These are phyloP conservation scores for Linhomoeus sp. DNA, from an alignment of 2,888 invertebrate species.

Conservation along the genomic window DNA sequence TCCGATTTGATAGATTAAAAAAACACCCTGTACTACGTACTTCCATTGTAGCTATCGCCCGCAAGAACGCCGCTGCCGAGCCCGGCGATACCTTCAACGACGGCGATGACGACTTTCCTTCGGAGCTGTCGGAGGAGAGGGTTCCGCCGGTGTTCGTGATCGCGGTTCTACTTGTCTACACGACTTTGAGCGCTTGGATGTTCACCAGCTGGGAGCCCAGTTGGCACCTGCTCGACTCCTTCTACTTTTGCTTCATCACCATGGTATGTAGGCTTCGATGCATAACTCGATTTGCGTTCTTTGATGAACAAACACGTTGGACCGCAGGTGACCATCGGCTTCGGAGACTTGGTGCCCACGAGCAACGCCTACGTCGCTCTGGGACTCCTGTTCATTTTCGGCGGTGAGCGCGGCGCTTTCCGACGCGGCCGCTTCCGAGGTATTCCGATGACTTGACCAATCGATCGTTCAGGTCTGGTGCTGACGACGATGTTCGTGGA, in stretches of 20 bases:
- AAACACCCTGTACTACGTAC: no score
- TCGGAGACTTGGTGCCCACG: conserved; percentile 1
- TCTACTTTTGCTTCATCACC: conserved; percentile 4
- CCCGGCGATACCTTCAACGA: no score
- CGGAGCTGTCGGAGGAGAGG: no score
- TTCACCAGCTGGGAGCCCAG: not conserved
- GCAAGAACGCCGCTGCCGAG: no score
- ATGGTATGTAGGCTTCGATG: not conserved
- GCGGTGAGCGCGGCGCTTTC: no score
- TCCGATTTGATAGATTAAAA: no score
- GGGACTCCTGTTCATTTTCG: not conserved
- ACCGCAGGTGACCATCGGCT: not conserved
- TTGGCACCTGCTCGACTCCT: not conserved
- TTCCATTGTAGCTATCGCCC: no score
- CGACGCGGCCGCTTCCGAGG: no score
- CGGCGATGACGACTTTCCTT: no score
- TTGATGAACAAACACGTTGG: no score
- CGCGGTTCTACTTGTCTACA: not conserved
- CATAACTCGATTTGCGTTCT: no score
- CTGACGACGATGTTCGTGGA: conserved; percentile 4
- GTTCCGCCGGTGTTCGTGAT: not conserved
- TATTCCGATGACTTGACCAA: no score
- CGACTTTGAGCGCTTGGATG: not conserved
- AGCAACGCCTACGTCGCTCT: not conserved
- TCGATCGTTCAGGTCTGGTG: not conserved